Base-by-base conservation (phyloP, 2,113 vertebrate species). In the Amazona vittata region DNA sequence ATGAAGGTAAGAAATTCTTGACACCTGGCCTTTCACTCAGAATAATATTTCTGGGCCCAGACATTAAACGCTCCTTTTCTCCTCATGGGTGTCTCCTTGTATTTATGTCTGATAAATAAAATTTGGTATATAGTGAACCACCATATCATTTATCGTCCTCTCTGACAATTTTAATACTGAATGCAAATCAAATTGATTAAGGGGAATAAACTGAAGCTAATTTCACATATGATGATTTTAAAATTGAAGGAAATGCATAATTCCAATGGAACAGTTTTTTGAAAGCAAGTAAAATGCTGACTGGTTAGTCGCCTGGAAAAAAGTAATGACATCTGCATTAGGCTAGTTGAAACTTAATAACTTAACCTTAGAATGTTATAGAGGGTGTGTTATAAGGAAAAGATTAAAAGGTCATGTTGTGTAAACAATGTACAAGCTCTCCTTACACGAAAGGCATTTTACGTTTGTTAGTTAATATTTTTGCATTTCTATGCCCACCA, bases 61-160 rank as follows among this genome's bases (percentile, higher is more conserved):
- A 93, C 63, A 67, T 73, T 68, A 90, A 93, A 53, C 52, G 63
- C 4, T 77, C 50, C 15, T 89, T 84, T 35, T 75, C 59, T 41
- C 24, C 26, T 76, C 25, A n/a, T 52, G 18, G 6, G 4, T 83
- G 11, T 81, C 50, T 90, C 63, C 25, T 65, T 79, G 31, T 81
- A 71, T 90, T 92, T 93, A 86, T 89, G 41, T 50, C 15, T 6
- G 8, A 74, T 60, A 92, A 91, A 94, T 90, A 92, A 85, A 89
- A 43, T 69, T 57, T 14, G 43, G 46, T 55, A 62, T 87, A 28
- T 49, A 90, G 69, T 80, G 74, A 89, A 31, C 43, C 7, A 69
- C 12, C 26, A 44, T 71, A 77, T 67, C 2, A 43, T 91, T 90
- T 92, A 85, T 87, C 93, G 62, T 59, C n/a, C 18, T 84, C 44